Percentiles rank a stretch among this genome's conserved stretches.
These are phyloP conservation scores for Notamacropus eugenii DNA, from an alignment of 2,797 vertebrate species.

Conservation along the genomic window DNA sequence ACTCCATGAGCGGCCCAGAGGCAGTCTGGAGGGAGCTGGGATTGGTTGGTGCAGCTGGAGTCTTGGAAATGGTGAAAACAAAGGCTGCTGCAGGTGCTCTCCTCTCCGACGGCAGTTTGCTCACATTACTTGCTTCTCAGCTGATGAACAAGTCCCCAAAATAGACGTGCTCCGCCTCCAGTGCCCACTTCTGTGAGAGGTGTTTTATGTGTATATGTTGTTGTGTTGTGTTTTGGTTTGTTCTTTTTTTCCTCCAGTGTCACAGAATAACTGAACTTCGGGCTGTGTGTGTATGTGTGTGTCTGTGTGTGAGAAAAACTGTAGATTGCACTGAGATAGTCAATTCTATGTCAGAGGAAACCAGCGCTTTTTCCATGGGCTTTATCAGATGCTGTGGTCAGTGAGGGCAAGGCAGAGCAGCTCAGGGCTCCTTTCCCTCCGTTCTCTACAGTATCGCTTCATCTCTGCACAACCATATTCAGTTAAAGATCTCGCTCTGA, in stretches of 20 bases:
- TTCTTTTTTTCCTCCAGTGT: slow-evolving; percentile 78
- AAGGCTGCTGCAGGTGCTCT: slow-evolving; percentile 63
- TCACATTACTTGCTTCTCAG: slow-evolving; percentile 56
- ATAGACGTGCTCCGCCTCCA: slow-evolving; percentile 71
- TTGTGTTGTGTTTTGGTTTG: slow-evolving; percentile 64
- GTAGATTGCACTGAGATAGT: slow-evolving; percentile 91
- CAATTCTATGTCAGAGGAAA: slow-evolving; percentile 96
- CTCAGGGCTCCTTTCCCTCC: slow-evolving; percentile 84
- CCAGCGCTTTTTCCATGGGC: slow-evolving; percentile 91
- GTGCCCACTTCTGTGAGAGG: slow-evolving; percentile 75
- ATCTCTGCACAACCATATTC: slow-evolving; percentile 92
- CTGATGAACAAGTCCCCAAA: slow-evolving; percentile 67
- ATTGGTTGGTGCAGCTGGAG: not conserved
- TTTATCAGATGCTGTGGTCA: slow-evolving; percentile 95
- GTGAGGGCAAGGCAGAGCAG: slow-evolving; percentile 88
- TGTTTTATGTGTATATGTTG: not conserved
- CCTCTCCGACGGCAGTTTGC: slow-evolving; percentile 66
- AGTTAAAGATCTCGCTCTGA: slow-evolving; percentile 90
- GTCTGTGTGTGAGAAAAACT: slow-evolving; percentile 77
- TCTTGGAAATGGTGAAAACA: slow-evolving; percentile 36
- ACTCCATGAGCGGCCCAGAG: not conserved
- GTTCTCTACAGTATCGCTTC: slow-evolving; percentile 89
- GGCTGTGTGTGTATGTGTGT: slow-evolving; percentile 61
- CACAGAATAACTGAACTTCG: slow-evolving; percentile 83
- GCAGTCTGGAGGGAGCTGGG: not conserved